Base-by-base conservation (phyloP, 2,888 invertebrate species). In the Bellardia pandia region DNA sequence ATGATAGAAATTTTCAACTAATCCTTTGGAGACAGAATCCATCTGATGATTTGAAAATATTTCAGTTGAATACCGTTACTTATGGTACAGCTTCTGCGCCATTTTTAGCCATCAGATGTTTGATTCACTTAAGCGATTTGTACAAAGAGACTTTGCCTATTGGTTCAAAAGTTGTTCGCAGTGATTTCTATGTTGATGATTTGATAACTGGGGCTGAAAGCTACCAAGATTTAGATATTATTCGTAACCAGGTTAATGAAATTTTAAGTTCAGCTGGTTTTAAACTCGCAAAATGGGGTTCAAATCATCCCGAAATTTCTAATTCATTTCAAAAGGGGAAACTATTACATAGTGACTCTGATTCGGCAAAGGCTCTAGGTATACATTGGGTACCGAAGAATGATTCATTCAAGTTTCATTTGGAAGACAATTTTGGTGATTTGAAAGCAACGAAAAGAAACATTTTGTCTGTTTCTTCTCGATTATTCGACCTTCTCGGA, bases 1-100 rank as follows among this genome's bases (percentile, higher is more conserved):
- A 23, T 33, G 45, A 75, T 62, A 23, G 62, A 30, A 62, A 60
- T 9, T 74, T 37, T 72, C 72, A 72, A 14, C 11, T 68, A 11
- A 45, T 68, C 16, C 68, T 68, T 68, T 68, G 68, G 68, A 68
- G 48, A 3, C 3, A 68, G 37, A n/a, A 33, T 33, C 33, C 33
- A 33, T 33, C 5, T 33, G 33, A 33, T 33, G 5, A 5, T 33
- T 33, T 33, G 0, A 33, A 33, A 4, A 5, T 33, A 7, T 7
- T 58, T 14, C 14, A 3, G 2, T 3, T 51, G 14, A 51, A 14
- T 14, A 4, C 7, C 2, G n/a, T 5, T 14, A 14, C 14, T 11
- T 51, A 14, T 51, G 14, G 14, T 14, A 51, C 30, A 1, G 11
- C 16, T 6, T 8, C 53, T 42, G 42, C 33, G 5, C 33, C 33